These are phyloP conservation scores for Aeoliscus strigatus DNA, from an alignment of 2,797 vertebrate species.

Conservation along the genomic window DNA sequence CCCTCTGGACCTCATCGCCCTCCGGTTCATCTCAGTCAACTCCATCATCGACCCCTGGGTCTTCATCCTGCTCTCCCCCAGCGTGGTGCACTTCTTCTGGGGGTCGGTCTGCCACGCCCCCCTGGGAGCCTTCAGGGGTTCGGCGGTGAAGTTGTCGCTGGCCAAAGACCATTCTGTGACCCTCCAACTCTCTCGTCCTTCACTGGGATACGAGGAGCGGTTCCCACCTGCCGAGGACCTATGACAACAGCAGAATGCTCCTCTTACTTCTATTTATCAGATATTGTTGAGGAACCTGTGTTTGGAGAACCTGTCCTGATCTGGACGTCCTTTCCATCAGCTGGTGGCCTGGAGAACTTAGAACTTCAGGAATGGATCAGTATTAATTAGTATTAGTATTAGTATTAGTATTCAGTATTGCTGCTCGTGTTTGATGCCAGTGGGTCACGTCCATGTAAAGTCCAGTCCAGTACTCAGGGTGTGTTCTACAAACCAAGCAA, in stretches of 20 bases:
- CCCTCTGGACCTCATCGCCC: constrained; percentile 73
- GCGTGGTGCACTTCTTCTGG: constrained; percentile 79
- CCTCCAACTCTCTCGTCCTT: constrained; percentile 27
- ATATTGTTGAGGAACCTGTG: background rate
- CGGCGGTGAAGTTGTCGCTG: constrained; percentile 24
- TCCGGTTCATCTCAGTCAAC: constrained; percentile 87
- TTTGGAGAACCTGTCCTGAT: too few relatives aligned
- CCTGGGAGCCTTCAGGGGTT: constrained; percentile 25
- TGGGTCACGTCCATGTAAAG: too few relatives aligned
- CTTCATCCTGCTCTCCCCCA: constrained; percentile 86
- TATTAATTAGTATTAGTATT: too few relatives aligned
- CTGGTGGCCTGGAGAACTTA: too few relatives aligned
- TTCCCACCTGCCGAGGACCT: background rate
- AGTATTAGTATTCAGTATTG: too few relatives aligned
- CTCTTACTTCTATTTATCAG: constrained; percentile 42
- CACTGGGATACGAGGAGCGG: background rate
- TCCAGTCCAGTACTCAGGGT: too few relatives aligned
- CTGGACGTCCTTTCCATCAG: too few relatives aligned
- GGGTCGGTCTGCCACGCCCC: constrained; percentile 60
- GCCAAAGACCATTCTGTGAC: constrained; percentile 8
- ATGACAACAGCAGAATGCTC: constrained; percentile 19
- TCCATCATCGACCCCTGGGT: constrained; percentile 92
- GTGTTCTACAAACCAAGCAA: too few relatives aligned
- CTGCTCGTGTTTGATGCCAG: too few relatives aligned
- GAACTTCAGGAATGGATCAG: too few relatives aligned